A percentile compares a stretch with the other conserved stretches of the same genome.
These are phyloP conservation scores for Harpagoxenus sublaevis DNA, from an alignment of 2,888 invertebrate genomes.

Conservation along the genomic window DNA sequence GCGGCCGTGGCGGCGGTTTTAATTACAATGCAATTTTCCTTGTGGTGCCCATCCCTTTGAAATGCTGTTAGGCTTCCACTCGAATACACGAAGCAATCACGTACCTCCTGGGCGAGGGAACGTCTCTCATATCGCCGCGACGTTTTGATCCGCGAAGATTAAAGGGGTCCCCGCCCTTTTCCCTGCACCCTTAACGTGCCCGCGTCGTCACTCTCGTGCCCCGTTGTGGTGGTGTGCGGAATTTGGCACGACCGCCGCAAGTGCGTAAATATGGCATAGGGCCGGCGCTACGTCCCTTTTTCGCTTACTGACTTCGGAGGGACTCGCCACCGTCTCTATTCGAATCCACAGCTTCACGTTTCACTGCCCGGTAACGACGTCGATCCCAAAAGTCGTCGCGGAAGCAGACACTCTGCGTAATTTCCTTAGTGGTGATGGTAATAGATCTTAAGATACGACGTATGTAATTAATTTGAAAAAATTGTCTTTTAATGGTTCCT, in stretches of 20 bases:
- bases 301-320: conserved; percentile 1
- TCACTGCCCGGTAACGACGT: background rate
- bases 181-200: conserved; percentile 61
- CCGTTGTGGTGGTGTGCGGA: conserved; percentile 64
- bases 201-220: conserved; percentile 54
- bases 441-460: background rate
- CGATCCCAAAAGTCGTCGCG: background rate
- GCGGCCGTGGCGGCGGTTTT: conserved; percentile 77
- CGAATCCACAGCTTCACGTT: conserved; percentile 11
- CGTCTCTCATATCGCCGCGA: conserved; percentile 64
- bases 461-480: background rate
- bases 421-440: background rate
- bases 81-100: conserved; percentile 85
- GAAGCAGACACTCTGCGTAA: background rate
- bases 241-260: conserved; percentile 69
- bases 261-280: conserved; percentile 78
- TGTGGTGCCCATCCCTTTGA: conserved; percentile 82
- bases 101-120: conserved; percentile 73
- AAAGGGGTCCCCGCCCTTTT: conserved; percentile 81
- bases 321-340: background rate
- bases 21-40: conserved; percentile 86
- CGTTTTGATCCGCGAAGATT: conserved; percentile 86
- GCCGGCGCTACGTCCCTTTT: conserved; percentile 36
- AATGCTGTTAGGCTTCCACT: conserved; percentile 84
- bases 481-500: background rate